Evolutionary conservation across 1,140 invertebrate genomes (phyloP), one percentile per base, ranked within the genome.

Genomic region (Pararge aegeria): DNA sequence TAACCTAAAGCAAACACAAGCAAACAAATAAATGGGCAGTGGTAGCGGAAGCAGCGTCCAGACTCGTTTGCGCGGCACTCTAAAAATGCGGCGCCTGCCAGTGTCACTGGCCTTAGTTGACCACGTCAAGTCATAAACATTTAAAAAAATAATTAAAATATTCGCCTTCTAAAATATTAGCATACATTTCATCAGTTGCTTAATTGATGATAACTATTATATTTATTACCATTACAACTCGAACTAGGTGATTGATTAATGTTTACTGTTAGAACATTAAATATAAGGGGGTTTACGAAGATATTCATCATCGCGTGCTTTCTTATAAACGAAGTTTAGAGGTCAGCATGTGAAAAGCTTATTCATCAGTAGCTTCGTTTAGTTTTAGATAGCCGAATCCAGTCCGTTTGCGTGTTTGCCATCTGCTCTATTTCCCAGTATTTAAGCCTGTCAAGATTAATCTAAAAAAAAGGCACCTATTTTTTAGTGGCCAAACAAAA

Each of bases 41-140:
- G 55, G 54, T 61, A 65, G 55, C 62, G 66, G 62, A 63, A 68
- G 61, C 49, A 59, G 46, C 55, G 55, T 55, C 46, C 29, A 55
- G 62, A 65, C 62, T 40, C 62, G 66, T 68, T 68, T 61, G 57
- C 56, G 71, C 57, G 75, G 75, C 78, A 77, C 67, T 68, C 55
- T 62, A 61, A 68, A 65, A 65, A 55, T 64, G 62, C 53, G 63
- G 63, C 63, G 63, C 63, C 53, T 71, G 53, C 51, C 57, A 56
- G 68, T 79, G 81, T 84, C 78, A 84, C 75, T 84, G 79, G 75
- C 81, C 81, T 76, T 65, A 64, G 55, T 50, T 61, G 58, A 64
- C 66, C 55, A 69, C 61, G 53, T 67, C 66, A 53, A 55, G 55
- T 65, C 49, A 54, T 68, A 64, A 68, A 68, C 61, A 55, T 63